Base-by-base conservation (phyloP, 2,113 vertebrate species). In the Nyctereutes procyonoides region DNA sequence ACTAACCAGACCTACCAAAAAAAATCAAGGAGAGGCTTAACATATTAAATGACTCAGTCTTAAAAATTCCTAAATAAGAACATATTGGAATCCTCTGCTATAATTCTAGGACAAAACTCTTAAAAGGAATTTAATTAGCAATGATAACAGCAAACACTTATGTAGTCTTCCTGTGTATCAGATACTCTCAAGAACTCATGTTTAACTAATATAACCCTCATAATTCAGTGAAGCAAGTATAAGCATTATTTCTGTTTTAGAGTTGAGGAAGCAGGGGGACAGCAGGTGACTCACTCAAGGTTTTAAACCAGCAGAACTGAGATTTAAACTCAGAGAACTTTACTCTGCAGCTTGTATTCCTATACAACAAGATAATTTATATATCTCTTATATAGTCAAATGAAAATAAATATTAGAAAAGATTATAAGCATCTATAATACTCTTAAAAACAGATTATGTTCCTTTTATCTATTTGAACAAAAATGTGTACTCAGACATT, bases 21-120 rank as follows among this genome's bases (percentile, higher is more conserved):
- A 79, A 48, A 30, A 82, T 91, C 32, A 55, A 94, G 88, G 48
- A 82, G 51, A 77, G 14, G 3, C 63, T 96, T 95, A 92, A 82
- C 8, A 69, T 65, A 88, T 15, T 90, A 82, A 92, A 60, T 74
- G 80, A 93, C 48, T 76, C 56, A 63, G 51, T 83, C 51, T 51
- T 76, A 56, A 95, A 93, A 79, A 91, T 80, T 89, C 51, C 62
- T 91, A 85, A 85, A 38, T 67, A 69, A 88, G 93, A 93, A 82
- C n/a, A 93, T n/a, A 93, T 3, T 79, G n/a, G 83, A 90, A 81
- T 77, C 48, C 53, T 90, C 53, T 94, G 73, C 53, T 86, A 51
- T 62, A 71, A 96, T 35, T 96, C 90, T 83, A 95, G 73, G 84
- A 92, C 35, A 90, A 89, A 86, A 16, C 3, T 96, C 65, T 93